phyloP scores from a whole-genome alignment of 1,140 invertebrate genomes.

The Drosophila ironensis region DNA sequence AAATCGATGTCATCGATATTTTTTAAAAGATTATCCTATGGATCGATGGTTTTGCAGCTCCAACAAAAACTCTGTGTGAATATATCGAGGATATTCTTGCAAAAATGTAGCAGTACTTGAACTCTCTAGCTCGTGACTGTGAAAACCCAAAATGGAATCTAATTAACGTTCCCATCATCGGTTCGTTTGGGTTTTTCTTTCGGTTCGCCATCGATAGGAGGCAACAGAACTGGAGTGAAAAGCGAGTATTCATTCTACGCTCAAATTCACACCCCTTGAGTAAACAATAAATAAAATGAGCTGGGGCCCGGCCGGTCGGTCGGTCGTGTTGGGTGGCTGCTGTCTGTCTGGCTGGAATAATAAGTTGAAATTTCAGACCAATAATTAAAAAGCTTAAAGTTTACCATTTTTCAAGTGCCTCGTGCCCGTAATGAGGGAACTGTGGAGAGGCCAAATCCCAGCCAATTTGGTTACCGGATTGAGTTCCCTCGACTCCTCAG shows the following conservation, averaged over 20 bases:
- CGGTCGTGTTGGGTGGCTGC: too few species aligned
- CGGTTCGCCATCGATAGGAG: not conserved
- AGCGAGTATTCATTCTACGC: not conserved
- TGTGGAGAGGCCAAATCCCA: not conserved
- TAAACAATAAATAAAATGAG: not conserved
- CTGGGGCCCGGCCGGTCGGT: not conserved
- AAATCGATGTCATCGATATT: too few species aligned
- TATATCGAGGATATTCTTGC: too few species aligned
- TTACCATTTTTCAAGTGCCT: slow-evolving; percentile 4
- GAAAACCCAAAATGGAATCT: too few species aligned
- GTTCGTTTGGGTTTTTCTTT: not conserved
- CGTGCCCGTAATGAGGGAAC: not conserved
- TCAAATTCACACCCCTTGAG: not conserved
- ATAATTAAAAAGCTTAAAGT: slow-evolving; percentile 20
- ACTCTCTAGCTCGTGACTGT: too few species aligned
- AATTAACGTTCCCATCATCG: not conserved
- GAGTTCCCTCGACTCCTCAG: not conserved
- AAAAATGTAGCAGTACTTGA: too few species aligned
- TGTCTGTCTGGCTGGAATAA: slow-evolving; percentile 3
- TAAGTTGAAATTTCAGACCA: slow-evolving; percentile 25
- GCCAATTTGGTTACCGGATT: not conserved
- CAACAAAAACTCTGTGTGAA: too few species aligned
- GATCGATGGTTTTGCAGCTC: too few species aligned
- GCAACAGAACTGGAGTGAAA: not conserved
- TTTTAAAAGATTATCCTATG: too few species aligned